A percentile compares a stretch with the other conserved stretches of the same genome.
These are phyloP conservation scores for Meandrusa payeni DNA, from an alignment of 2,888 invertebrate genomes.

Conservation along the genomic window DNA sequence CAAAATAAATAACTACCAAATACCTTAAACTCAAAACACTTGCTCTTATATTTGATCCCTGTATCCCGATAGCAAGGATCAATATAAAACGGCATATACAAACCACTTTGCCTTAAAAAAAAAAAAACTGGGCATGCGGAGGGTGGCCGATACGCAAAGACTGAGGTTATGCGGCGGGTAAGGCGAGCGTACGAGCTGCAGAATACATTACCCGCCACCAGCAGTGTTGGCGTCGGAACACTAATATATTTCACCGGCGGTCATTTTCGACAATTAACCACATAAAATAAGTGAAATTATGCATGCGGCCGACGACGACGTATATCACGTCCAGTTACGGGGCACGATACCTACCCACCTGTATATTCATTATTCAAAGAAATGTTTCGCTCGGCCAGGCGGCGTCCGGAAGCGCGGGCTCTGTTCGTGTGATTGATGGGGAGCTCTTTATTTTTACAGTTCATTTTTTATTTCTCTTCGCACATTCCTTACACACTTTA, in stretches of 20 bases:
- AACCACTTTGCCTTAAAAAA: no score
- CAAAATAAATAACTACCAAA: no score
- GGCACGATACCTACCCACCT: slow-evolving; percentile 72
- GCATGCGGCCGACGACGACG: slow-evolving; percentile 79
- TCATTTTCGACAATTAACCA: slow-evolving; percentile 82
- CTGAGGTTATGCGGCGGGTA: slow-evolving; percentile 46
- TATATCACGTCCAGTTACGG: slow-evolving; percentile 81
- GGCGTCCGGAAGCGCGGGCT: slow-evolving; percentile 71
- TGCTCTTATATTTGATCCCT: no score
- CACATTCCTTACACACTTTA: slow-evolving; percentile 37
- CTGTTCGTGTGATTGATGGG: slow-evolving; percentile 78
- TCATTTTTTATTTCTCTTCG: slow-evolving; percentile 46
- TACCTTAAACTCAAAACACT: no score
- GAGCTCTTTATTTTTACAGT: slow-evolving; percentile 68
- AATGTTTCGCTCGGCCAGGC: slow-evolving; percentile 76
- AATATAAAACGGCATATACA: no score
- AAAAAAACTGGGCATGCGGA: no score
- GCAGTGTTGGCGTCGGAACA: slow-evolving; percentile 64
- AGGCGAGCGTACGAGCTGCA: slow-evolving; percentile 60
- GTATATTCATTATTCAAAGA: slow-evolving; percentile 80
- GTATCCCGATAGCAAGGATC: no score
- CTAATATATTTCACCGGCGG: slow-evolving; percentile 77
- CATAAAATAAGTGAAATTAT: slow-evolving; percentile 81
- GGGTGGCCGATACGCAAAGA: slow-evolving; percentile 44
- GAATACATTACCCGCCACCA: slow-evolving; percentile 74